Evolutionary conservation across 2,888 invertebrate genomes (phyloP), one percentile per base, ranked within the genome.

Genomic region (Phortica okadai): DNA sequence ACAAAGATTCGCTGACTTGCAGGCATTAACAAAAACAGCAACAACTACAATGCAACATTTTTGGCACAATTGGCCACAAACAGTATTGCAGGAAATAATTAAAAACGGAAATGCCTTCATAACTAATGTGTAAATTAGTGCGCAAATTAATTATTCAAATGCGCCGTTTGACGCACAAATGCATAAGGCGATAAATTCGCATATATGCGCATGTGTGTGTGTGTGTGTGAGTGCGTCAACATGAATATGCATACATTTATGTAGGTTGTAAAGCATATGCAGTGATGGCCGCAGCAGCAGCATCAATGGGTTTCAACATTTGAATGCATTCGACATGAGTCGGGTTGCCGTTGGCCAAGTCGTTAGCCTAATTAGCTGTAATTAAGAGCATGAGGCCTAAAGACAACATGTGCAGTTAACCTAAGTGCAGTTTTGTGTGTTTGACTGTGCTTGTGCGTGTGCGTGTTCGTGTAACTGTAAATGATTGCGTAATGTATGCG

Each of bases 71-170:
- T 25, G 21, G 62, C 8, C 16, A 25, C 59, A 59, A 42, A 59
- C 42, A 74, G 33, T 33, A 1, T 33, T 74, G 10, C 50, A 50
- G 74, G 16, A 74, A 64, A 74, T 74, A 74, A 74, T 74, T 74
- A 54, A 74, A 74, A 41, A 54, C 74, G 67, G 74, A 74, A 74
- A 74, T 74, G 74, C 74, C 74, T 66, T 74, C 64, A 62, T n/a
- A 45, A 67, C 74, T 66, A 59, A 66, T 67, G 86, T 88, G 86
- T 86, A 88, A 86, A 86, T 86, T 86, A 87, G 87, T 82, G 83
- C 87, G 84, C 42, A 82, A 88, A 88, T 86, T 88, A 88, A 88
- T 87, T 87, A 86, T 86, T 88, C 86, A 86, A 88, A 87, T 87
- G 62, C 50, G 50, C 6, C 50, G 50, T 50, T 8, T 50, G 50